A percentile compares a stretch with the other conserved stretches of the same genome.
Conservation (phyloP, 2,888 invertebrate species). For the Deilephila elpenor region DNA sequence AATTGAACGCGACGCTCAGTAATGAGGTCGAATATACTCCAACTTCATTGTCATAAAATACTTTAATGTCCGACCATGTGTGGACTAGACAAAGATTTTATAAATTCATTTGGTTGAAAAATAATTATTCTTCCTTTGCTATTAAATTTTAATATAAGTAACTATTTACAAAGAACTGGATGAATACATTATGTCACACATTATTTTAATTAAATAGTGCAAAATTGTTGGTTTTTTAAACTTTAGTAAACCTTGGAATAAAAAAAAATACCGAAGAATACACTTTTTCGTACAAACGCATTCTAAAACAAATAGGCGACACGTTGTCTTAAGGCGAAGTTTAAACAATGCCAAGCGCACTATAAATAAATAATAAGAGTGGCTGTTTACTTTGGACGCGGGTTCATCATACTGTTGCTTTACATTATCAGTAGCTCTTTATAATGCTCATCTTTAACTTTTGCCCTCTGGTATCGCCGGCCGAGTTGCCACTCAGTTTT, state of each 20-base stretch:
- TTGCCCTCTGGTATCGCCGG: slow-evolving; percentile 69
- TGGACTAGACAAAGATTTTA: too few species aligned
- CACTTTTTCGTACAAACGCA: slow-evolving; percentile 24
- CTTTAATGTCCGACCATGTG: not conserved
- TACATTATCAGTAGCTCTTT: slow-evolving; percentile 63
- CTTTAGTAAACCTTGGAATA: too few species aligned
- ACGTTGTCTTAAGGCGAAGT: slow-evolving; percentile 39
- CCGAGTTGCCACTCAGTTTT: slow-evolving; percentile 74
- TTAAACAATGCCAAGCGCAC: slow-evolving; percentile 46
- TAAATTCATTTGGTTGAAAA: too few species aligned
- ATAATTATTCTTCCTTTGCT: too few species aligned
- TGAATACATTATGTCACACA: too few species aligned
- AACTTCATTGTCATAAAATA: slow-evolving; percentile 7
- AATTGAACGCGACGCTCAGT: slow-evolving; percentile 44
- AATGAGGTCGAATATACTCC: slow-evolving; percentile 39
- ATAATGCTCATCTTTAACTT: slow-evolving; percentile 74
- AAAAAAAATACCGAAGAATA: not conserved
- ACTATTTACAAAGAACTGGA: too few species aligned
- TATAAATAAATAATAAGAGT: slow-evolving; percentile 56
- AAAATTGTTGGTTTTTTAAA: too few species aligned
- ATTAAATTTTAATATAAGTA: too few species aligned
- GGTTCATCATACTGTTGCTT: slow-evolving; percentile 76
- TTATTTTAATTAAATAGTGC: too few species aligned
- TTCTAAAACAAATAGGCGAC: slow-evolving; percentile 31
- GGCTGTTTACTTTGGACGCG: slow-evolving; percentile 63